Conservation (phyloP, 2,113 vertebrate genomes). For the Ibidorhyncha struthersii region DNA sequence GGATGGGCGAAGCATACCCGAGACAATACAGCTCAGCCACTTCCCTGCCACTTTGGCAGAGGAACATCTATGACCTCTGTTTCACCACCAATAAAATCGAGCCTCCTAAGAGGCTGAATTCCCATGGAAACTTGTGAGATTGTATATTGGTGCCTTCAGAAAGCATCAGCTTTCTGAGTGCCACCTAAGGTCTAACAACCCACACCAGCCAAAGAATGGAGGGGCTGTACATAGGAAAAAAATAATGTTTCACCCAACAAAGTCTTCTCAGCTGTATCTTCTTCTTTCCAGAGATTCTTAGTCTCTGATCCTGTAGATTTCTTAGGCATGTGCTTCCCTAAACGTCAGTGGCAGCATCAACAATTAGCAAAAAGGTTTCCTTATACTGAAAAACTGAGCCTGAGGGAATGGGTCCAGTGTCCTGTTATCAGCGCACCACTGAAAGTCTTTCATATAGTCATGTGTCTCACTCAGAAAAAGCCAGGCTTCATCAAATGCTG, state of each 20-base stretch:
- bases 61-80: not conserved
- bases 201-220: not conserved
- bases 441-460: not conserved
- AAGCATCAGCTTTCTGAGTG: not conserved
- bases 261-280: not conserved
- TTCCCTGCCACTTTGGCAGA: not conserved
- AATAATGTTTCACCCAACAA: not conserved
- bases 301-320: not conserved
- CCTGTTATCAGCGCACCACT: not conserved
- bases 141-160: not conserved
- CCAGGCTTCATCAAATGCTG: not conserved
- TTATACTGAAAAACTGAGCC: not conserved
- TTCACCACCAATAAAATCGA: not conserved
- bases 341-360: not conserved
- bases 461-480: not conserved
- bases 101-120: not conserved
- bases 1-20: not conserved
- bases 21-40: not conserved
- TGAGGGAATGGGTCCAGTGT: not conserved
- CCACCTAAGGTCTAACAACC: not conserved
- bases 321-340: not conserved
- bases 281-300: not conserved
- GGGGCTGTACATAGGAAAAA: accelerated
- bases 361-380: not conserved
- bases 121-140: not conserved